These are phyloP conservation scores for Odontophorus gujanensis DNA, from an alignment of 2,113 vertebrate species.

Conservation along the genomic window DNA sequence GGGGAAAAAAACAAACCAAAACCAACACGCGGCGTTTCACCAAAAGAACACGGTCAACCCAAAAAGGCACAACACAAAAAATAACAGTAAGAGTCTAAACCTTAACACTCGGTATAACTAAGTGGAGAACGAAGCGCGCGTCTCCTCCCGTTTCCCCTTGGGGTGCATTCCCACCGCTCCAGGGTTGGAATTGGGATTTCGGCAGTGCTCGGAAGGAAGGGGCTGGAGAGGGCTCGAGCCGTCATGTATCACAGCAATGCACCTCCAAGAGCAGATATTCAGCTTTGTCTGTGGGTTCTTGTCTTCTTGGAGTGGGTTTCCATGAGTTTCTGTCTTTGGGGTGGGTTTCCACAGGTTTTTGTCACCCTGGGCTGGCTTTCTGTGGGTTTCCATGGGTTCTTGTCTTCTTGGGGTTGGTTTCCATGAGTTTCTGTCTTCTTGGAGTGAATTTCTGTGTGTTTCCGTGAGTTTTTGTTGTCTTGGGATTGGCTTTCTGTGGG, in stretches of 20 bases:
- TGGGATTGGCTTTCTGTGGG: too few species aligned
- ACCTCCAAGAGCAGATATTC: not conserved
- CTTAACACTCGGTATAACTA: conserved; percentile 46
- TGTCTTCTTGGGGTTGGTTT: too few species aligned
- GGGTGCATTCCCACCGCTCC: not conserved
- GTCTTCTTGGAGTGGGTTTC: too few species aligned
- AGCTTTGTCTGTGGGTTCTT: not conserved
- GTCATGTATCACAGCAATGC: too few species aligned
- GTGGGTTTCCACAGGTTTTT: too few species aligned
- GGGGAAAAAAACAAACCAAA: not conserved
- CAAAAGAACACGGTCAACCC: conserved; percentile 62
- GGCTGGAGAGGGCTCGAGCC: not conserved
- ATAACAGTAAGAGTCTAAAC: conserved; percentile 36
- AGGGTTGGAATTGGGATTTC: not conserved
- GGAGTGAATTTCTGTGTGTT: too few species aligned
- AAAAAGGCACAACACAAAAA: conserved; percentile 66
- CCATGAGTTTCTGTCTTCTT: too few species aligned
- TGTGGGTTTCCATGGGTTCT: too few species aligned
- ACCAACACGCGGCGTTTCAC: conserved; percentile 49
- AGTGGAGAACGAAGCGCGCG: conserved; percentile 31
- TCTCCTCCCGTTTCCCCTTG: not conserved
- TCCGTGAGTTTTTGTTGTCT: too few species aligned
- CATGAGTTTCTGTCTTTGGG: too few species aligned
- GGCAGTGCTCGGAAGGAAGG: not conserved
- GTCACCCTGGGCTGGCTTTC: too few species aligned